Evolutionary conservation across 1,140 invertebrate genomes (phyloP), one percentile per base, ranked within the genome.

Genomic region (Stratiolaelaps scimitus): DNA sequence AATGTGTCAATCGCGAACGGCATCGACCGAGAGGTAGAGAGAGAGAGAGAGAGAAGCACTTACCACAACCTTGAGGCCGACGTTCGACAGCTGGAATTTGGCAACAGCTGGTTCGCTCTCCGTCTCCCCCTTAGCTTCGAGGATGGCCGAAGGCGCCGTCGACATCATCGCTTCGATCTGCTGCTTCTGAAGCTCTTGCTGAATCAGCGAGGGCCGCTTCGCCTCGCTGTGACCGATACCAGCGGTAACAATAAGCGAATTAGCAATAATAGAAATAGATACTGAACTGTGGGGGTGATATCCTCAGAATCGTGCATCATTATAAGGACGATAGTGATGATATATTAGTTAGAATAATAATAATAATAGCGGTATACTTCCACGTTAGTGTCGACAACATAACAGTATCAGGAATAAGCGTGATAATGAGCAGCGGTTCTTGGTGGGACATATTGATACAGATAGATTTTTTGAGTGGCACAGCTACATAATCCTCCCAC

Each of bases 61-160:
- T 66, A 72, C 72, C 66, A 73, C 65, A 67, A 75, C 67, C 65
- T 71, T 69, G 28, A 67, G 67, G 40, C 68, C 64, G 47, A 60
- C 53, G 26, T 66, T 66, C 5, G 64, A 20, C 17, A 65, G 30
- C 20, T 60, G 64, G 19, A 65, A 30, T 66, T 67, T 67, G 10
- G 23, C 66, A 10, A 56, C 10, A 28, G n/a, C 23, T 4, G 20
- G 28, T 10, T 19, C 13, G 10, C 56, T 29, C 13, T 43, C 46
- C 10, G 28, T n/a, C 23, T 67, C 66, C 10, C n/a, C 26, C 10
- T 65, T 66, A n/a, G 66, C 17, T 2, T 66, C 65, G 20, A 26
- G 43, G 19, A 4, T 56, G 7, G 64, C 15, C 23, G 53, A 17
- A 34, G 53, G 53, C 53, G 17, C 26, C 6, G 53, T 60, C 26